These are phyloP conservation scores for Puffinus mauretanicus DNA, from an alignment of 2,113 vertebrate species.

Conservation along the genomic window DNA sequence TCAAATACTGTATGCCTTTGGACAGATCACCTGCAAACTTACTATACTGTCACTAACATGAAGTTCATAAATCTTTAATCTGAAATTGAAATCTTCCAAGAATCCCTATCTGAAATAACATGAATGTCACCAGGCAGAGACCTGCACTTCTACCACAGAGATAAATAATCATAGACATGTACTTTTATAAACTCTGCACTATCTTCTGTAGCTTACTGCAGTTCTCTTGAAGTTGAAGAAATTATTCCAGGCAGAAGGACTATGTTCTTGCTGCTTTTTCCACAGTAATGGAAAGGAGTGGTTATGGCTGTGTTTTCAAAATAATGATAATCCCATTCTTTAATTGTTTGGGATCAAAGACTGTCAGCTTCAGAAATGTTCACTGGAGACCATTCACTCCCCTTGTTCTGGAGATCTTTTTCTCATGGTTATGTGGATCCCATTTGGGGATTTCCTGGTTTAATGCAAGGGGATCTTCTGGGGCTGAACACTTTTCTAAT, in stretches of 20 bases:
- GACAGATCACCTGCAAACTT: neutral
- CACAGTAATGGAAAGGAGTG: neutral
- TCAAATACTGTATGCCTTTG: neutral
- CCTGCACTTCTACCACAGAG: neutral
- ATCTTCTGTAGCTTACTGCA: neutral
- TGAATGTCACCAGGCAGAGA: neutral
- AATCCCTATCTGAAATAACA: neutral
- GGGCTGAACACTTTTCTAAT: neutral
- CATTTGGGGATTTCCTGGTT: neutral
- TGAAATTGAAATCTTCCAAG: slow-evolving; percentile 22
- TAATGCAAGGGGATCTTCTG: neutral
- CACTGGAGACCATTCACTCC: neutral
- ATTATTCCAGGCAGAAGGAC: neutral
- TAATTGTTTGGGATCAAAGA: neutral
- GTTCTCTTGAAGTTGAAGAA: neutral
- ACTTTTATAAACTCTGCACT: neutral
- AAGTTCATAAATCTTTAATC: neutral
- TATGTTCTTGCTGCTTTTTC: neutral
- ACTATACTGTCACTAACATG: neutral
- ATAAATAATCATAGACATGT: neutral
- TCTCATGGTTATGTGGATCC: neutral
- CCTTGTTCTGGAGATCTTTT: neutral
- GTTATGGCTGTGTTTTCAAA: neutral
- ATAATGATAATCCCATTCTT: neutral
- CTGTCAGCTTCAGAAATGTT: neutral